A percentile compares a stretch with the other conserved stretches of the same genome.
Conservation (phyloP, 2,113 vertebrate species). For the Phocoena sinus region DNA sequence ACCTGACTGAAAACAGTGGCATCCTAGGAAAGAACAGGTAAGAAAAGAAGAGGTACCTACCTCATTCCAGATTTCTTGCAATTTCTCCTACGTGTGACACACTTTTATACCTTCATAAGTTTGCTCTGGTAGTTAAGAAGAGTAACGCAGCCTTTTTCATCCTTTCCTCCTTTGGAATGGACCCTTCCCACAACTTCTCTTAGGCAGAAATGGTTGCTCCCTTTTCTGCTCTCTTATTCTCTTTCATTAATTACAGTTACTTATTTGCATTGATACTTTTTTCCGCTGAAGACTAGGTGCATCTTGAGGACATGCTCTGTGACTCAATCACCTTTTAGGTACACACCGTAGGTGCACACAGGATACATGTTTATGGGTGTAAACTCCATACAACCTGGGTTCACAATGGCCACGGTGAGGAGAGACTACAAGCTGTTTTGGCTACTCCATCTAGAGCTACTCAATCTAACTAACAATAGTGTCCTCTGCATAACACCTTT, state of each 20-base stretch:
- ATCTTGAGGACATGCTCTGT: not conserved
- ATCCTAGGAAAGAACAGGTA: not conserved
- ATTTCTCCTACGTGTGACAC: not conserved
- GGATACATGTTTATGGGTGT: too few species aligned
- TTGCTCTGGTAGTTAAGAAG: not conserved
- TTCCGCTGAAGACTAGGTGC: too few species aligned
- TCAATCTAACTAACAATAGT: not conserved
- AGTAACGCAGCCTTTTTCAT: not conserved
- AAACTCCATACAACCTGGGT: not conserved
- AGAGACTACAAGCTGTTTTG: not conserved
- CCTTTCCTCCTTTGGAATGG: not conserved
- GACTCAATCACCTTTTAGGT: not conserved
- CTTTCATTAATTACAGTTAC: not conserved
- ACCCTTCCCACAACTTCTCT: not conserved
- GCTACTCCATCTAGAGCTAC: not conserved
- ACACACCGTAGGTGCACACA: not conserved
- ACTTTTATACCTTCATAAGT: accelerated
- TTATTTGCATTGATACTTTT: not conserved
- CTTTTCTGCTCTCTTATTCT: not conserved
- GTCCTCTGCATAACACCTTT: not conserved
- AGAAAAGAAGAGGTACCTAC: too few species aligned
- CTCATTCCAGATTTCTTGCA: too few species aligned
- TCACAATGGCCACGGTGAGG: not conserved
- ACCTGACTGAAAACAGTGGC: not conserved
- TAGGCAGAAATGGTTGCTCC: not conserved